These are phyloP conservation scores for Tenthredo scrophulariae DNA, from an alignment of 2,888 invertebrate genomes.

Conservation along the genomic window DNA sequence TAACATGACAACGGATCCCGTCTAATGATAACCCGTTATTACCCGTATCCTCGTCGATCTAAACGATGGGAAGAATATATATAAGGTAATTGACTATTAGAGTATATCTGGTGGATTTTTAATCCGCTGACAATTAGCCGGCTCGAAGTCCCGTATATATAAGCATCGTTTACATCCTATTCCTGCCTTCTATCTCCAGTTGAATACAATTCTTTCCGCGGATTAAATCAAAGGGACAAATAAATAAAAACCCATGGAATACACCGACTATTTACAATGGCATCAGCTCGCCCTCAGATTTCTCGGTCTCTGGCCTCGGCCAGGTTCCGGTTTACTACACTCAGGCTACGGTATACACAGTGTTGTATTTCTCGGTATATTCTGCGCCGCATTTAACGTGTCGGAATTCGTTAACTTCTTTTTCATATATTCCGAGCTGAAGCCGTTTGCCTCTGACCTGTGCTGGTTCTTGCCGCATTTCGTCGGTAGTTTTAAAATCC, in stretches of 20 bases:
- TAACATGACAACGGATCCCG: neutral
- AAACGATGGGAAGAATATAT: neutral
- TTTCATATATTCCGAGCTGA: neutral
- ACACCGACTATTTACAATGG: neutral
- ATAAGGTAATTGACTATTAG: neutral
- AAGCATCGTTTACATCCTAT: neutral
- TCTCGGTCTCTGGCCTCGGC: slow-evolving; percentile 35
- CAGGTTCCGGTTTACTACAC: neutral
- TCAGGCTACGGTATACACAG: neutral
- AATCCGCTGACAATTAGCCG: neutral
- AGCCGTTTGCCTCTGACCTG: neutral
- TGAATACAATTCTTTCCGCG: neutral
- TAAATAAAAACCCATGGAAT: neutral
- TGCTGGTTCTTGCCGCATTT: slow-evolving; percentile 22
- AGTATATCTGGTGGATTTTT: neutral
- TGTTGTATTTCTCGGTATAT: neutral
- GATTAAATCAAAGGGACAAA: no score
- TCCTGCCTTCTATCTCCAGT: neutral
- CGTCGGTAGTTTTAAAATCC: neutral
- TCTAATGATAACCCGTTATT: neutral
- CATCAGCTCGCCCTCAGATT: neutral
- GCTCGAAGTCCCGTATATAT: neutral
- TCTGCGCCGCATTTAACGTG: neutral
- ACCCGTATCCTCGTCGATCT: neutral
- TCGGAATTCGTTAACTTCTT: slow-evolving; percentile 18